Evolutionary conservation across 2,797 vertebrate genomes (phyloP).

Genomic region (Pantherophis vulpinus): DNA sequence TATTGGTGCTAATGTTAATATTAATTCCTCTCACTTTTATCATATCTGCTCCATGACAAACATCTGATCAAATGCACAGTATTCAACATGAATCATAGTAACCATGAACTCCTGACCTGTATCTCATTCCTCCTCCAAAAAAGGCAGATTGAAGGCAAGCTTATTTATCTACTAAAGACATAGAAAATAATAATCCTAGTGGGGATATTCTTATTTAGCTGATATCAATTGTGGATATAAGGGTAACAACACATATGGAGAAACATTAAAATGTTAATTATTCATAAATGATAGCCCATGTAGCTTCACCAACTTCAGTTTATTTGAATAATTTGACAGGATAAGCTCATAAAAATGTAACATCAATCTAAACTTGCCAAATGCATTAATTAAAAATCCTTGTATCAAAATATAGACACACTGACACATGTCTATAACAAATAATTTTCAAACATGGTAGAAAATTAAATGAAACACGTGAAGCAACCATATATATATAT

Average conservation of each 20-base stretch:
- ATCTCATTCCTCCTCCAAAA: not conserved
- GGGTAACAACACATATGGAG: not conserved
- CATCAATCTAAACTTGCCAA: not conserved
- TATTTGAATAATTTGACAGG: not conserved
- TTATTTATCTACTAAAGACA: not conserved
- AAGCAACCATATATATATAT: conserved; percentile 1
- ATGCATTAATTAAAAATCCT: not conserved
- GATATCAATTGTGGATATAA: not conserved
- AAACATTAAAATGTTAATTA: not conserved
- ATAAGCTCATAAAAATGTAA: conserved; percentile 11
- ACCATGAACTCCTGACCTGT: not conserved
- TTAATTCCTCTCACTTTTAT: not conserved
- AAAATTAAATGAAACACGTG: not conserved
- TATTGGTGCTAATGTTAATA: not conserved
- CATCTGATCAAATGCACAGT: not conserved
- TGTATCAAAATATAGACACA: conserved; percentile 6
- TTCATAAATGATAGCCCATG: not conserved
- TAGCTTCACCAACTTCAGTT: not conserved
- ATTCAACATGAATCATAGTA: not conserved
- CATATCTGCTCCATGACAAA: not conserved
- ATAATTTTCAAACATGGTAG: conserved; percentile 28
- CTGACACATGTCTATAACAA: not conserved
- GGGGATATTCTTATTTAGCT: not conserved
- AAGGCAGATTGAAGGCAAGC: not conserved
- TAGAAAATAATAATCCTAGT: not conserved